A percentile compares a stretch with the other conserved stretches of the same genome.
phyloP scores from a whole-genome alignment of 2,888 invertebrate genomes.

The Morinoia aosen region DNA sequence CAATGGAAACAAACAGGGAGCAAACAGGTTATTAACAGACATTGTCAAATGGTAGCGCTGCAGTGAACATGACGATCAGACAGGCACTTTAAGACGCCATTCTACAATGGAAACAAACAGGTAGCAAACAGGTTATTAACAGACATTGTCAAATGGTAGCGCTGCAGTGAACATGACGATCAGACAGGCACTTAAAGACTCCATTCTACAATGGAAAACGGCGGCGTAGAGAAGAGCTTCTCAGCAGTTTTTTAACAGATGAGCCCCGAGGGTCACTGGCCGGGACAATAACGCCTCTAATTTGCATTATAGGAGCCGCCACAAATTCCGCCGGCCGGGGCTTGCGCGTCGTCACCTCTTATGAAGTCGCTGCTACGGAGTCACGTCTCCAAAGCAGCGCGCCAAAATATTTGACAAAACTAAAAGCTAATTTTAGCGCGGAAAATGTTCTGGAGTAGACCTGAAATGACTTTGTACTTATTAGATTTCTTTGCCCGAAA shows the following conservation, averaged over 20 bases:
- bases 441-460: conserved; percentile 25
- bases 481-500: conserved; percentile 28
- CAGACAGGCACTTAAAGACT: background rate
- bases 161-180: background rate
- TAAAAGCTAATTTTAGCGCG: conserved; percentile 16
- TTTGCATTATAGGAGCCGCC: conserved; percentile 21
- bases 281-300: conserved; percentile 8
- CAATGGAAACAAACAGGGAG: too few relatives aligned
- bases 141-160: background rate
- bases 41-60: background rate
- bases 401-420: background rate
- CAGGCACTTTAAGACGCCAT: too few relatives aligned
- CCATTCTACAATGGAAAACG: too few relatives aligned
- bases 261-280: background rate
- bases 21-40: too few relatives aligned
- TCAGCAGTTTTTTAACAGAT: background rate
- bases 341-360: background rate
- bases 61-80: background rate
- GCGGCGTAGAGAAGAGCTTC: background rate
- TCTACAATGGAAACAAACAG: too few relatives aligned
- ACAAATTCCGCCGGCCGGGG: background rate
- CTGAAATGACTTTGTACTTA: conserved; percentile 35
- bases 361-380: background rate
- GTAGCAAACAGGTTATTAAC: background rate
- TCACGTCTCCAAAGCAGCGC: background rate